Base-by-base conservation (phyloP, 2,113 vertebrate species). In the Acanthochromis polyacanthus region DNA sequence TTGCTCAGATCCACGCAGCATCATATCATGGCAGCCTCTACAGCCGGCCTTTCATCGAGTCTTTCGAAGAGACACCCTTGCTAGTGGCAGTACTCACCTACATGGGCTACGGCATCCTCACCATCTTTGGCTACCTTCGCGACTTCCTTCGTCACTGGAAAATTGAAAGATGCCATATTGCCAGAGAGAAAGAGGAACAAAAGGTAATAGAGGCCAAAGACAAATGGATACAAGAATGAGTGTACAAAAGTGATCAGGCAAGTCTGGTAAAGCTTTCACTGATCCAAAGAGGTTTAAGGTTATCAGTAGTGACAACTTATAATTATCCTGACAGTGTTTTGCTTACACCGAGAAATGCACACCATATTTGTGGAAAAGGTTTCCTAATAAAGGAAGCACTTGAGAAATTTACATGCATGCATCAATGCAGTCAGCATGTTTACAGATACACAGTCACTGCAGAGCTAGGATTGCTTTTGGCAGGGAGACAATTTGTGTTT, bases 51-150 rank as follows among this genome's bases (percentile, higher is more conserved):
- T 98, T 98, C 86, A 89, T 94, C 3, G 97, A 99, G 94, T 95
- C 93, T 16, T 99, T 97, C 80, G 97, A 99, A 78, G 96, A 99
- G 92, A 98, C 97, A 0, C 97, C 97, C 0, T 97, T 99, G 97
- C 89, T 98, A 85, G 95, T 98, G 88, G 97, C 97, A 0, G 97
- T 98, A 48, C 94, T 99, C 72, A 99, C 97, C 7, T 98, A 99
- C 1, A 96, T 99, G 91, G 95, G 97, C 5, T 99, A 99, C 11
- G 97, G 96, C 57, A 96, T 99, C 53, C 96, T 99, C 9, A 99
- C 97, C 46, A 91, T 99, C 80, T 98, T 99, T 60, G 97, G 97
- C 10, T 98, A 99, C 88, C 95, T 99, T 66, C 95, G 97, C 25
- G 97, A 99, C 92, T 98, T 98, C 85, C 91, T 99, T 76, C 94